phyloP scores from a whole-genome alignment of 2,797 vertebrate genomes.

The Philypnodon macrostomus region DNA sequence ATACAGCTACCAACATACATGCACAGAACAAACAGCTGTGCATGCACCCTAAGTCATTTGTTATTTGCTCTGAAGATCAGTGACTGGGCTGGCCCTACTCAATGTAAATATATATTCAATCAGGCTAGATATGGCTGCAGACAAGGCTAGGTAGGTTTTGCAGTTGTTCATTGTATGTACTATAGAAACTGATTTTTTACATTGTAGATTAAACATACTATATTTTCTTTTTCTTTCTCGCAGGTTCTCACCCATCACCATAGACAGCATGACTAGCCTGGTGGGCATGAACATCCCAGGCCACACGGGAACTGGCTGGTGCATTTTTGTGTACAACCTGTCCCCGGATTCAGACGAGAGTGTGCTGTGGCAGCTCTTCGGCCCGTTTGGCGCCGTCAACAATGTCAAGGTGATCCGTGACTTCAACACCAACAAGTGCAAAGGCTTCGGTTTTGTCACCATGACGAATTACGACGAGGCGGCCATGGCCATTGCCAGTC shows the following conservation, averaged over 20 bases:
- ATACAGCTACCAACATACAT: conserved; percentile 19
- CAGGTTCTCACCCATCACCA: conserved; percentile 99
- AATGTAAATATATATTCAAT: conserved; percentile 1
- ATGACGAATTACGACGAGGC: conserved; percentile 99
- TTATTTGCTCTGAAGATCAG: conserved; percentile 21
- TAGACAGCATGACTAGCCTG: conserved; percentile 99
- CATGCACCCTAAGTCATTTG: conserved; percentile 3
- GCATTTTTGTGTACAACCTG: conserved; percentile 99
- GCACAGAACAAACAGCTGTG: conserved; percentile 5
- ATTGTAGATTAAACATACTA: conserved; percentile 25
- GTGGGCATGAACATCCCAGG: conserved; percentile 99
- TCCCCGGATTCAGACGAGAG: conserved; percentile 99
- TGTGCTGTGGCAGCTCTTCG: conserved; percentile 99
- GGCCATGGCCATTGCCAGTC: conserved; percentile 99
- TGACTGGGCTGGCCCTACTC: conserved; percentile 10
- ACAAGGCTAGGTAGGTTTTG: conserved; percentile 19
- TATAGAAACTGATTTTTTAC: neutral
- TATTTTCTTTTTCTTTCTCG: conserved; percentile 25
- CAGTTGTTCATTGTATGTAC: conserved; percentile 17
- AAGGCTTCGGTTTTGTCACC: conserved; percentile 99
- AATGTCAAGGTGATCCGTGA: conserved; percentile 99
- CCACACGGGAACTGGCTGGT: conserved; percentile 98
- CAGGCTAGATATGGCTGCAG: conserved; percentile 7
- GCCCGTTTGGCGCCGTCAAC: conserved; percentile 98
- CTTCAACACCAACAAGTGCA: conserved; percentile 99